phyloP scores from a whole-genome alignment of 1,140 invertebrate species.

The Acarapis woodi region DNA sequence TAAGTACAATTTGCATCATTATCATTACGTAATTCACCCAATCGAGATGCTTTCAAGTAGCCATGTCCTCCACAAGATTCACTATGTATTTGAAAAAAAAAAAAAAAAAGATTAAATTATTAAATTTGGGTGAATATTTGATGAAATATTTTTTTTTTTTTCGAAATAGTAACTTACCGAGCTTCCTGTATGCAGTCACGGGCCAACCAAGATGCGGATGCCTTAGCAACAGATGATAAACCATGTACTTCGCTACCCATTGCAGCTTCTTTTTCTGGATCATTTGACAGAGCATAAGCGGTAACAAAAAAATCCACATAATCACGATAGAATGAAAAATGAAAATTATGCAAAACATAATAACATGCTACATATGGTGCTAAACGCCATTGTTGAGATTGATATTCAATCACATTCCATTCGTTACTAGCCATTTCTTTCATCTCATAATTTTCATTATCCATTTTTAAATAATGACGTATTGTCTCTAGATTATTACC shows the following conservation, averaged over 20 bases:
- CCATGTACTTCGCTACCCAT: conserved; percentile 64
- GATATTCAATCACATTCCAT: conserved; percentile 63
- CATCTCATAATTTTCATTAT: no score
- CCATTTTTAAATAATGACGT: no score
- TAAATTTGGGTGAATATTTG: no score
- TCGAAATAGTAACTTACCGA: no score
- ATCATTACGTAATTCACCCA: conserved; percentile 53
- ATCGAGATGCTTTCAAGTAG: conserved; percentile 30
- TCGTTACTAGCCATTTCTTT: conserved; percentile 24
- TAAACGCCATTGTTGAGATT: conserved; percentile 61
- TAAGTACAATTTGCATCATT: conserved; percentile 78
- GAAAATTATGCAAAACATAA: conserved; percentile 42
- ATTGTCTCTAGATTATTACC: no score
- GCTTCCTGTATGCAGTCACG: conserved; percentile 63
- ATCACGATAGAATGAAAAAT: conserved; percentile 23
- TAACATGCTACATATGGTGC: conserved; percentile 58
- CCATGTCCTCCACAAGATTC: conserved; percentile 57
- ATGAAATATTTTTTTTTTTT: no score
- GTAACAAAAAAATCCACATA: conserved; percentile 24
- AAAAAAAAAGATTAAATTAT: no score
- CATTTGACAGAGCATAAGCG: conserved; percentile 19
- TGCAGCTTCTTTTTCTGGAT: conserved; percentile 19
- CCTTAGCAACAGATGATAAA: conserved; percentile 57
- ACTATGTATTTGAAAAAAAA: no score
- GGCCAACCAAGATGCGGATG: conserved; percentile 49